Conservation (phyloP, 2,113 vertebrate genomes). For the Brachirus orientalis region DNA sequence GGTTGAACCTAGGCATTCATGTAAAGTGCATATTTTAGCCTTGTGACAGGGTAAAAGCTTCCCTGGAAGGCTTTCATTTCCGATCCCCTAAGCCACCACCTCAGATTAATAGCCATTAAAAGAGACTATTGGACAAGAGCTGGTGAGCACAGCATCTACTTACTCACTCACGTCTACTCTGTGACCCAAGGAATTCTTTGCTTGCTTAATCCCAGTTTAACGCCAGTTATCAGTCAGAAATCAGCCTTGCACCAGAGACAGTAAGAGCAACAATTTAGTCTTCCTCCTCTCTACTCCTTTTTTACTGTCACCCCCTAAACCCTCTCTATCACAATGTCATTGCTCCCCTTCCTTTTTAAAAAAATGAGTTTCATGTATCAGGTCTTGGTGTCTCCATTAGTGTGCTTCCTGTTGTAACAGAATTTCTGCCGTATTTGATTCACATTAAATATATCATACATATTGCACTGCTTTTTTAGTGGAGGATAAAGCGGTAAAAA, state of each 20-base stretch:
- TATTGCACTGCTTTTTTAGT: no score
- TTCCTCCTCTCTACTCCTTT: constrained; percentile 7
- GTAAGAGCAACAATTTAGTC: constrained; percentile 42
- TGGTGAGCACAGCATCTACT: constrained; percentile 14
- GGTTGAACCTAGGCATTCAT: constrained; percentile 24
- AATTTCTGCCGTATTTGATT: no score
- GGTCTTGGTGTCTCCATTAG: constrained; percentile 58
- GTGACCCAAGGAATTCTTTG: constrained; percentile 27
- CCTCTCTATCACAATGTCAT: constrained; percentile 5
- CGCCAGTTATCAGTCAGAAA: constrained; percentile 59
- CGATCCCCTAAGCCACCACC: constrained; percentile 43
- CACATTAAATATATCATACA: no score
- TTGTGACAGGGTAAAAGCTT: constrained; percentile 41
- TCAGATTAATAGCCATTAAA: constrained; percentile 66
- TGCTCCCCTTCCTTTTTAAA: constrained; percentile 19
- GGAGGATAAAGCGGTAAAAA: no score
- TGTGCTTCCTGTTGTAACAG: constrained; percentile 9
- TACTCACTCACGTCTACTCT: constrained; percentile 25
- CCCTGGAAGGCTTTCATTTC: constrained; percentile 51
- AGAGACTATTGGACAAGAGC: constrained; percentile 54
- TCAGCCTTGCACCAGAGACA: constrained; percentile 42
- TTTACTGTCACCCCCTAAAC: constrained; percentile 1
- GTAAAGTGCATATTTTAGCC: constrained; percentile 41
- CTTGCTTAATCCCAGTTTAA: constrained; percentile 41
- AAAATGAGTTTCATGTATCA: constrained; percentile 61